phyloP scores from a whole-genome alignment of 2,888 invertebrate genomes.

The Rotaria socialis region DNA sequence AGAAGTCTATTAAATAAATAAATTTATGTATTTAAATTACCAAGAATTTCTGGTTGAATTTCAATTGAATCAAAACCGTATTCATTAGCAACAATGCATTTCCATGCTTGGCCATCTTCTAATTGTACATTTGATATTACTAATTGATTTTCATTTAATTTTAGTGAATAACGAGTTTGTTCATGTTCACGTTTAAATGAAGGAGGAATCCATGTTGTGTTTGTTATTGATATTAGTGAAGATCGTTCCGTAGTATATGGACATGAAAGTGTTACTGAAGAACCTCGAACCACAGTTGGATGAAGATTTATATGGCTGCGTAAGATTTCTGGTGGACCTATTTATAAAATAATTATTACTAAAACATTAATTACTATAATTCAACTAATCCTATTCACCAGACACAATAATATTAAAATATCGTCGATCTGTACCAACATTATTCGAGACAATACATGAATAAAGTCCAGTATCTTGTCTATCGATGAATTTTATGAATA shows the following conservation, averaged over 20 bases:
- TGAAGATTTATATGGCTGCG: conserved; percentile 53
- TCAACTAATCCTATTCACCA: conserved; percentile 48
- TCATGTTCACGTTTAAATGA: background rate
- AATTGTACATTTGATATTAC: background rate
- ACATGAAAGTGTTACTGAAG: conserved; percentile 58
- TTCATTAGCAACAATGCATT: conserved; percentile 22
- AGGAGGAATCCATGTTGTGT: conserved; percentile 6
- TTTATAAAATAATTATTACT: too few species aligned
- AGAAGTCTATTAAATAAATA: background rate
- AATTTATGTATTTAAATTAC: background rate
- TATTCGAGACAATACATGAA: conserved; percentile 64
- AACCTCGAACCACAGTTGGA: conserved; percentile 54
- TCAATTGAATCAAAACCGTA: background rate
- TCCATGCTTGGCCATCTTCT: conserved; percentile 9
- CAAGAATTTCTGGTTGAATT: background rate
- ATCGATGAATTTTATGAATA: conserved; percentile 48
- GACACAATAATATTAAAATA: conserved; percentile 60
- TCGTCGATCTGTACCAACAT: conserved; percentile 62
- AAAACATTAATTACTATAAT: too few species aligned
- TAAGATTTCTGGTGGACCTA: conserved; percentile 57
- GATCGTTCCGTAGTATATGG: conserved; percentile 49
- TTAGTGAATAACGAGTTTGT: background rate
- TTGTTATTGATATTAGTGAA: background rate
- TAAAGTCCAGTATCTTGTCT: conserved; percentile 65
- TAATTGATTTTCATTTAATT: conserved; percentile 22